A percentile compares a stretch with the other conserved stretches of the same genome.
phyloP scores from a whole-genome alignment of 2,888 invertebrate species.

The Epistrophella euchroma region DNA sequence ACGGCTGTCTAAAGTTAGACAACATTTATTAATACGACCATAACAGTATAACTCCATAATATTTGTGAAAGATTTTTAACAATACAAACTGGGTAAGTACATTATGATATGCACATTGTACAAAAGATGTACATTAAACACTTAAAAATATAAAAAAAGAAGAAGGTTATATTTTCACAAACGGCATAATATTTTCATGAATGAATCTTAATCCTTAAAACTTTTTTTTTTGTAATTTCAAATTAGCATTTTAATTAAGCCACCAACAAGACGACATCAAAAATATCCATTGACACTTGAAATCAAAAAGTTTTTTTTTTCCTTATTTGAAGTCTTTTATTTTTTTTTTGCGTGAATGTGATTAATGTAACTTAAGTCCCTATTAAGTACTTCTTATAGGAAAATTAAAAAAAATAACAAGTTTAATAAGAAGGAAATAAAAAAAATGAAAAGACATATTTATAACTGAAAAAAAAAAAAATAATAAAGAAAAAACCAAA shows the following conservation, averaged over 20 bases:
- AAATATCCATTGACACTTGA: slow-evolving; percentile 31
- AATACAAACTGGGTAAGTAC: no score
- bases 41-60: no score
- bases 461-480: slow-evolving; percentile 12
- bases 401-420: not conserved
- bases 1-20: no score
- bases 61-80: no score
- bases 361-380: slow-evolving; percentile 58
- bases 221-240: slow-evolving; percentile 2
- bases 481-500: slow-evolving; percentile 7
- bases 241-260: slow-evolving; percentile 61
- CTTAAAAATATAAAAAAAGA: no score
- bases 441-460: slow-evolving; percentile 27
- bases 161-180: not conserved
- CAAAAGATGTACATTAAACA: no score
- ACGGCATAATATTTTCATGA: not conserved
- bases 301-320: slow-evolving; percentile 16
- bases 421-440: not conserved
- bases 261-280: slow-evolving; percentile 21
- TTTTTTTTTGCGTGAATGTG: slow-evolving; percentile 42
- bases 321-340: slow-evolving; percentile 4
- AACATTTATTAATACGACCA: no score
- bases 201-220: not conserved
- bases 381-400: slow-evolving; percentile 96
- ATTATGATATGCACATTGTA: no score